Conservation (phyloP, 2,888 invertebrate species). For the Sympetrum striolatum region DNA sequence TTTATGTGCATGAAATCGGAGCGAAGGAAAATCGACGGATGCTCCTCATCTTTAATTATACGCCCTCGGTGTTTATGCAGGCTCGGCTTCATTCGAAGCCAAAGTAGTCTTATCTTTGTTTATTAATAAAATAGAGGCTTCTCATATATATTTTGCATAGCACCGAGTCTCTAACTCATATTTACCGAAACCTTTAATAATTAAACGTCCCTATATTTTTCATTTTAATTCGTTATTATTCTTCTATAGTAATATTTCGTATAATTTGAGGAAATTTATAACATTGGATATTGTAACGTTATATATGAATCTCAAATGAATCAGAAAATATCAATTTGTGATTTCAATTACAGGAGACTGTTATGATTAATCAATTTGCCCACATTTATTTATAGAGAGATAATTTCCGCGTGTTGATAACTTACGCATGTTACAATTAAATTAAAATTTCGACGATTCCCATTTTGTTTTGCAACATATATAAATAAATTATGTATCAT, state of each 20-base stretch:
- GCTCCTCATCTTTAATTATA: constrained; percentile 17
- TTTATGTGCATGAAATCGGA: constrained; percentile 16
- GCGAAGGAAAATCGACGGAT: not conserved
- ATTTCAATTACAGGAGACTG: no score
- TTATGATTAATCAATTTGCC: not conserved
- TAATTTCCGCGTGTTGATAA: not conserved
- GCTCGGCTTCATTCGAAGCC: not conserved
- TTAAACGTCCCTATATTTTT: no score
- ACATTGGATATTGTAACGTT: not conserved
- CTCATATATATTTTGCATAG: not conserved
- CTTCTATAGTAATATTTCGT: no score
- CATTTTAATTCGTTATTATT: no score
- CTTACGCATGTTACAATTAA: no score
- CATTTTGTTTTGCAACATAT: no score
- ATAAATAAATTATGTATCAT: no score
- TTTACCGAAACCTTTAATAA: not conserved
- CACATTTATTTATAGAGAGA: not conserved
- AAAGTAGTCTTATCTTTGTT: not conserved
- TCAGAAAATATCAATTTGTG: no score
- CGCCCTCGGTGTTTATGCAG: not conserved
- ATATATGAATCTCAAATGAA: no score
- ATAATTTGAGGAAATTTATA: no score
- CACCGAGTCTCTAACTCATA: not conserved
- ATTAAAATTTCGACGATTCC: no score
- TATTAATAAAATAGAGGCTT: not conserved